Base-by-base conservation (phyloP, 2,797 vertebrate genomes). In the Lepus townsendii region DNA sequence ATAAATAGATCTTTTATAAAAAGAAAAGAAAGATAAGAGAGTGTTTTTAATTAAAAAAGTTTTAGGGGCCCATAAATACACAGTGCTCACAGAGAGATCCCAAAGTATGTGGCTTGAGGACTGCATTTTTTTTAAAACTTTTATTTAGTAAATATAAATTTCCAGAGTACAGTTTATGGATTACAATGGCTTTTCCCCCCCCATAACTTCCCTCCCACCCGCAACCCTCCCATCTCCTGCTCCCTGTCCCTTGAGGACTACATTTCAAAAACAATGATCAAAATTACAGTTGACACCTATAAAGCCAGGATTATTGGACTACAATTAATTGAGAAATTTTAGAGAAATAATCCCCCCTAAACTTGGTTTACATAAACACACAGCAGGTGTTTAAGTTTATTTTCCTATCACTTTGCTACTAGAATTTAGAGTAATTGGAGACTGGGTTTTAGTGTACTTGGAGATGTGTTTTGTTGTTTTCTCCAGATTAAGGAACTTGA, bases 341-440 rank as follows among this genome's bases (percentile, higher is more conserved):
- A 85, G 30, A 75, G 83, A 94, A 92, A 84, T 71, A 90, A 95
- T 88, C 66, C 32, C 96, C 62, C 35, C 76, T 94, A 32, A 91
- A 87, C 71, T 94, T 92, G 93, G 94, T 97, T 96, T 96, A 87
- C 84, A 93, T 92, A 95, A 97, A 95, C 83, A 94, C 93, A 90
- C 79, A 93, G 96, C 93, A 96, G 96, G 96, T 96, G 96, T 95
- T 95, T 89, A 22, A n/a, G n/a, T 65, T 97, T 90, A 80, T 96
- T 97, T 93, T 94, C 76, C 95, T 83, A 63, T 54, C 89, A 90
- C 78, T 94, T 91, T 96, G 76, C 73, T 96, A 88, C 79, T 93
- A 96, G 86, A 91, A 92, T 96, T 93, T 22, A 87, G 27, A 82
- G 79, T 92, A 96, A 96, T 93, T 84, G 83, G 75, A 97, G 30